Evolutionary conservation across 1,140 invertebrate genomes (phyloP), one percentile per base, ranked within the genome.

Genomic region (Aphaenogaster rudis): DNA sequence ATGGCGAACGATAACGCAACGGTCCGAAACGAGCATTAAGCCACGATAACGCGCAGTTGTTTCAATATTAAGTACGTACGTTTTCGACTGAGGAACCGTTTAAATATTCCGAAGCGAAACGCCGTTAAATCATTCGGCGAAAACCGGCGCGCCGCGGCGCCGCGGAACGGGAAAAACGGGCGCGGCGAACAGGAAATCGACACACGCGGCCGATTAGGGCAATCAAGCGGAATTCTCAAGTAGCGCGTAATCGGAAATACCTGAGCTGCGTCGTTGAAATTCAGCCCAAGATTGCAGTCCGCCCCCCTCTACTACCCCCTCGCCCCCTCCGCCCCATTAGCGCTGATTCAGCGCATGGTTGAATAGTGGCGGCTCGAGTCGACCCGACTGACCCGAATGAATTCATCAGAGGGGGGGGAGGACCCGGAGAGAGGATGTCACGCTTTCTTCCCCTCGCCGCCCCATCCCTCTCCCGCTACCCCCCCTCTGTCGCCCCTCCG

Each of bases 211-310:
- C 67, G 78, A 80, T 80, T 80, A 80, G 64, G 63, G 48, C 63
- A 42, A 80, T 80, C 80, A 48, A 74, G 67, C 42, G 67, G 80
- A 84, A 84, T 72, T 84, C 80, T 84, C 80, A 59, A 84, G 42
- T 74, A 74, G 79, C 79, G 80, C 71, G 67, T 84, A 84, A 84
- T 84, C 80, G 67, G 54, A 84, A 84, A 84, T 84, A 84, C 80
- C 69, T 84, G 80, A 84, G 67, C 69, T 74, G 54, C 69, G 80
- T 74, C 67, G 80, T 67, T 84, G 80, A 84, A 84, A 84, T 84
- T 84, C 21, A 71, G 79, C 17, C 67, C 54, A 61, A 72, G 67
- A 74, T 84, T 74, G 67, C 80, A 84, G 80, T 7, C 6, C 33
- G 61, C 28, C 13, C 0, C 8, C 11, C 52, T 9, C 52, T 9